These are phyloP conservation scores for Harpalus rubripes DNA, from an alignment of 2,888 invertebrate species.

Conservation along the genomic window DNA sequence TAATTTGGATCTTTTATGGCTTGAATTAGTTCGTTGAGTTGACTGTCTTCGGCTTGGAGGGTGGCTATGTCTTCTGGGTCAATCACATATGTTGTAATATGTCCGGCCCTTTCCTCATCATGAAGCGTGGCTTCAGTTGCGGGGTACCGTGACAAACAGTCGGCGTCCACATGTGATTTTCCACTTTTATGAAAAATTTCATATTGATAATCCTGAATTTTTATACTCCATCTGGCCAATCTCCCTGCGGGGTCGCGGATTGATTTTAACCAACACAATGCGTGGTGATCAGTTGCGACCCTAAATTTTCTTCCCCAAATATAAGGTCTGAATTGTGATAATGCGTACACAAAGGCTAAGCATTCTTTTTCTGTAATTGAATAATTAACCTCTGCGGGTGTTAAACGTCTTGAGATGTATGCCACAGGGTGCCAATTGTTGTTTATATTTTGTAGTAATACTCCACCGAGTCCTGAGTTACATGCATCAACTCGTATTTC, in stretches of 20 bases:
- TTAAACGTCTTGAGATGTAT: conserved; percentile 67
- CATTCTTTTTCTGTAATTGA: conserved; percentile 66
- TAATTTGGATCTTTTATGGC: conserved; percentile 63
- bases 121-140: background rate
- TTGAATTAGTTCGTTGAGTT: conserved; percentile 61
- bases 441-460: conserved; percentile 71
- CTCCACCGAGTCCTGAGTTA: conserved; percentile 72
- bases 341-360: conserved; percentile 25
- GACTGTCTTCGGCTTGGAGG: conserved; percentile 65
- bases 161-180: conserved; percentile 54
- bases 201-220: conserved; percentile 68
- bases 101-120: conserved; percentile 17
- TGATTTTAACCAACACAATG: conserved; percentile 62
- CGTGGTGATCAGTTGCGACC: conserved; percentile 47
- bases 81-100: conserved; percentile 24
- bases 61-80: conserved; percentile 60
- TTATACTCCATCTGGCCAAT: conserved; percentile 67
- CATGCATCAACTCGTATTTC: conserved; percentile 73
- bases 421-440: conserved; percentile 73
- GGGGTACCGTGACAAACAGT: conserved; percentile 60
- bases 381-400: conserved; percentile 66
- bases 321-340: conserved; percentile 36
- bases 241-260: conserved; percentile 57
- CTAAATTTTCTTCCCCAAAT: conserved; percentile 45
- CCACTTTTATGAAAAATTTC: conserved; percentile 66